Evolutionary conservation across 2,888 invertebrate genomes (phyloP).

Genomic region (Cheilosia urbana): DNA sequence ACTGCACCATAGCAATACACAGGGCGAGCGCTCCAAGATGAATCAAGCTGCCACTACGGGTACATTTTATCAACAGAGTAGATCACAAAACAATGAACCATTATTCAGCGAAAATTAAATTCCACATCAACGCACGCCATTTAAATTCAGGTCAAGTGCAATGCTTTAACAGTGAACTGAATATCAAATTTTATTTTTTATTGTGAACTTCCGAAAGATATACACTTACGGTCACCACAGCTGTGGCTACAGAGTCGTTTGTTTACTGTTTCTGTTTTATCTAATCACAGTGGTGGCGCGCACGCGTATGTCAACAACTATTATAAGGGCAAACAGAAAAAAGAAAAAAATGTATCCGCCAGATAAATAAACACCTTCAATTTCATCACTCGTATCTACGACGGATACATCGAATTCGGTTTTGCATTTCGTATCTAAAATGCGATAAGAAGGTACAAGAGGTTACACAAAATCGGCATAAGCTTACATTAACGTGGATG

Average conservation of each 20-base stretch:
- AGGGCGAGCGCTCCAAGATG: no score
- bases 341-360: no score
- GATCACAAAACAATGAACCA: neutral
- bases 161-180: slow-evolving; percentile 18
- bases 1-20: no score
- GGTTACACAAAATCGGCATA: neutral
- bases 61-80: neutral
- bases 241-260: neutral
- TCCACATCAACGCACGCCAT: slow-evolving; percentile 9
- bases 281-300: slow-evolving; percentile 1
- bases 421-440: slow-evolving; percentile 6
- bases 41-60: no score
- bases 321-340: neutral
- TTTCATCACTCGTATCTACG: no score
- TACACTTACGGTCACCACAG: neutral
- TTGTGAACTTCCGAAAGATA: slow-evolving; percentile 16
- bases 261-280: slow-evolving; percentile 3
- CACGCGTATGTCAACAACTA: slow-evolving; percentile 4
- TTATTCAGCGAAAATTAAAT: neutral
- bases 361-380: no score
- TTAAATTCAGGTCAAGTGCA: slow-evolving; percentile 38
- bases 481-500: slow-evolving; percentile 17
- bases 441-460: neutral
- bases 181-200: neutral
- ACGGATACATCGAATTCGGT: slow-evolving; percentile 1